Percentiles rank a stretch among this genome's conserved stretches.
phyloP scores from a whole-genome alignment of 2,113 vertebrate species.

The Dolichallabes microphthalmus region DNA sequence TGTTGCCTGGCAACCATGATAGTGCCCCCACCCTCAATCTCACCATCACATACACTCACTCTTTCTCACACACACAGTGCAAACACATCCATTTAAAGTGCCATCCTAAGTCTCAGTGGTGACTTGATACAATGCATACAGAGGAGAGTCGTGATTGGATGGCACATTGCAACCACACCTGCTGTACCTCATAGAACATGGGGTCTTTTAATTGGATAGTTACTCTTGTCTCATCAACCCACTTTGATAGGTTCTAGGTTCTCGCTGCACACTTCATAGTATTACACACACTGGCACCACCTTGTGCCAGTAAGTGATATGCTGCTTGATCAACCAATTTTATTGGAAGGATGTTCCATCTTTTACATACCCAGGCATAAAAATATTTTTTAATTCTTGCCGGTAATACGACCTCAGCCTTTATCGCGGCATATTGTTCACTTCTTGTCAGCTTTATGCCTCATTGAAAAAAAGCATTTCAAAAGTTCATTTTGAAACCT shows the following conservation, averaged over 20 bases:
- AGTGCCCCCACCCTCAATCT: slow-evolving; percentile 22
- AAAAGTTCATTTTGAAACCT: too few species aligned
- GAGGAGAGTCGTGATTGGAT: slow-evolving; percentile 47
- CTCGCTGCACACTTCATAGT: slow-evolving; percentile 10
- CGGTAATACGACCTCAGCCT: too few species aligned
- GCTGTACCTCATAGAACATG: slow-evolving; percentile 34
- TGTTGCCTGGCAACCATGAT: slow-evolving; percentile 69
- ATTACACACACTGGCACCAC: slow-evolving; percentile 38
- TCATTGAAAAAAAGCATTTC: too few species aligned
- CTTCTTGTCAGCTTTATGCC: too few species aligned
- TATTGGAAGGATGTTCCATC: background rate
- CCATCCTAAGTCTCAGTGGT: slow-evolving; percentile 37
- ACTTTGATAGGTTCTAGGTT: slow-evolving; percentile 7
- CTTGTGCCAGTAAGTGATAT: slow-evolving; percentile 9
- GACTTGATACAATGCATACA: slow-evolving; percentile 41
- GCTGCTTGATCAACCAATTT: background rate
- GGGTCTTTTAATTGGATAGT: slow-evolving; percentile 12
- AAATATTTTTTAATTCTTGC: too few species aligned
- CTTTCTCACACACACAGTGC: slow-evolving; percentile 17
- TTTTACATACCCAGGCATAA: too few species aligned
- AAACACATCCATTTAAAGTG: slow-evolving; percentile 54
- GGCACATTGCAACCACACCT: slow-evolving; percentile 51
- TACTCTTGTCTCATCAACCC: background rate
- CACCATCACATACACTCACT: slow-evolving; percentile 10
- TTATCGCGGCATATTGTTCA: too few species aligned